Percentiles rank a stretch among this genome's conserved stretches.
Evolutionary conservation across 2,113 vertebrate genomes (phyloP).

Genomic region (Rhombomys opimus): DNA sequence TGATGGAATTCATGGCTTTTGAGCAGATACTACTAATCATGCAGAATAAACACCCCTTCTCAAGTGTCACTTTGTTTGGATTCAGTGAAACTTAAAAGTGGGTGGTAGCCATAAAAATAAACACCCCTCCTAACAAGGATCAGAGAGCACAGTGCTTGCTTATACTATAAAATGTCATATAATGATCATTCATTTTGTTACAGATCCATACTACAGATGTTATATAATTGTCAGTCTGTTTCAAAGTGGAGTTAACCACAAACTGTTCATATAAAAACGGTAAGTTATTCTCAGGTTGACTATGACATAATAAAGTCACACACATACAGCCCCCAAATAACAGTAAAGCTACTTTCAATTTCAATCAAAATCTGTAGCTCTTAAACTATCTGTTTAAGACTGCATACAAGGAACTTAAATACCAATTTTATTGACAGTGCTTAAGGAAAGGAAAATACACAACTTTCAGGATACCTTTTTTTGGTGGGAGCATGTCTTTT

Average conservation of each 20-base stretch:
- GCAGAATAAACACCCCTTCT: neutral
- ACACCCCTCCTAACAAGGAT: neutral
- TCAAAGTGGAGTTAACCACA: neutral
- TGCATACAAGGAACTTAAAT: conserved; percentile 64
- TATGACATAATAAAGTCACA: neutral
- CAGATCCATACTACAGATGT: neutral
- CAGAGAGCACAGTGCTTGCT: conserved; percentile 8
- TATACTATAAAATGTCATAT: neutral
- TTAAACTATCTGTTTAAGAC: conserved; percentile 34
- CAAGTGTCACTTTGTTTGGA: conserved; percentile 39
- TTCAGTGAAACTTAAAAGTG: conserved; percentile 68
- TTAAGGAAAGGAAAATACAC: conserved; percentile 31
- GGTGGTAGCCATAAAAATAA: conserved; percentile 45
- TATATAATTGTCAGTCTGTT: neutral
- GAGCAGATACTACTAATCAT: conserved; percentile 50
- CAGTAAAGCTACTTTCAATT: conserved; percentile 66
- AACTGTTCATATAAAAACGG: conserved; percentile 10
- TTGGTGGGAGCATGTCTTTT: conserved; percentile 19
- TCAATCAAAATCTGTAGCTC: conserved; percentile 66
- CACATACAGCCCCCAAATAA: neutral
- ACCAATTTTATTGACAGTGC: conserved; percentile 44
- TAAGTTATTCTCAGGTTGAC: conserved; percentile 39
- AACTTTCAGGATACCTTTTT: conserved; percentile 21
- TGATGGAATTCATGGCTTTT: neutral
- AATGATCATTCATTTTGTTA: conserved; percentile 53